Evolutionary conservation across 2,888 invertebrate genomes (phyloP).

Genomic region (Caenorhabditis sinica): DNA sequence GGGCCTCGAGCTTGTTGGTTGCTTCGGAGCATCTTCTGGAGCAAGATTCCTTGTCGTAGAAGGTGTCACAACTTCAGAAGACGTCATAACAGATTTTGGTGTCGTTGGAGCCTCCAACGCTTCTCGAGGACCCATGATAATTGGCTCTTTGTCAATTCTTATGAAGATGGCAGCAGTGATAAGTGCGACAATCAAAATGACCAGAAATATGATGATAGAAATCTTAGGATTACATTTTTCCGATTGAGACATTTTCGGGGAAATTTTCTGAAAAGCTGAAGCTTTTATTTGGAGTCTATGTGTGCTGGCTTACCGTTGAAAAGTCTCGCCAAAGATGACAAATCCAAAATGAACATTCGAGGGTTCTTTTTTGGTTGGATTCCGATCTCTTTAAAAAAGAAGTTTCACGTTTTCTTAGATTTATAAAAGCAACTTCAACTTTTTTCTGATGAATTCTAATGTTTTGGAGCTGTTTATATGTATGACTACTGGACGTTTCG

Average conservation of each 20-base stretch:
- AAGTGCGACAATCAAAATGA: neutral
- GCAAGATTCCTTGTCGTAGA: neutral
- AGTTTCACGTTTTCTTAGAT: no score
- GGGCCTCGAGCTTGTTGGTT: neutral
- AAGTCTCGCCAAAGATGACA: no score
- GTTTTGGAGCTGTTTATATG: no score
- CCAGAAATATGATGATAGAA: slow-evolving; percentile 7
- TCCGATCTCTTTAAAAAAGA: no score
- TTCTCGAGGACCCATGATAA: neutral
- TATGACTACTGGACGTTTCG: no score
- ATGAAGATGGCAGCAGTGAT: neutral
- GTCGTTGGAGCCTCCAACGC: neutral
- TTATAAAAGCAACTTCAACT: no score
- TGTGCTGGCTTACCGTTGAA: no score
- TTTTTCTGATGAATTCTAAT: no score
- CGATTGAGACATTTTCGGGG: neutral
- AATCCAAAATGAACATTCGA: no score
- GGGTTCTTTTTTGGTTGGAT: no score
- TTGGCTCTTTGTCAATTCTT: neutral
- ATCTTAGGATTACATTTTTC: slow-evolving; percentile 5
- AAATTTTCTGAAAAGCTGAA: neutral
- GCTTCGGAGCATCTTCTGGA: neutral
- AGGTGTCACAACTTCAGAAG: no score
- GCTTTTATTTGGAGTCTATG: no score
- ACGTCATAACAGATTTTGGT: neutral